Evolutionary conservation across 2,113 vertebrate genomes (phyloP).

Genomic region (Chaetorhynchus papuensis): DNA sequence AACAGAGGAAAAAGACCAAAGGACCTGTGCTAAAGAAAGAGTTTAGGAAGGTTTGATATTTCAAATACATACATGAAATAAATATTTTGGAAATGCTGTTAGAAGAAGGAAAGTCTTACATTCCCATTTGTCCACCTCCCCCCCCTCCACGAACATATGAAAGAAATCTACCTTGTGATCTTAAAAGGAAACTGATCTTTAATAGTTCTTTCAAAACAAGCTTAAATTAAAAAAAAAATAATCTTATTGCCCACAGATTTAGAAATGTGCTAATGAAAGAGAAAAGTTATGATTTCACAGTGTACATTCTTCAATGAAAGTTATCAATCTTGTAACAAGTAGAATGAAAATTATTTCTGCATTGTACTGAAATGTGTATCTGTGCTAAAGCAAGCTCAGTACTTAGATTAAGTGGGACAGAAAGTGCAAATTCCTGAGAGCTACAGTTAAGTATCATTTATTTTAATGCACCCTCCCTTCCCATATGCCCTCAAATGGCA

Average conservation of each 20-base stretch:
- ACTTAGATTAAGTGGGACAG: constrained; percentile 23
- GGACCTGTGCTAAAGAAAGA: neutral
- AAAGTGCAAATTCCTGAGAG: constrained; percentile 66
- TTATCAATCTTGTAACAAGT: constrained; percentile 19
- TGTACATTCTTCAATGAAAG: constrained; percentile 49
- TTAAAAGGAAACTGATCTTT: constrained; percentile 51
- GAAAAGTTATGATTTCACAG: constrained; percentile 48
- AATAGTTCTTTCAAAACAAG: constrained; percentile 47
- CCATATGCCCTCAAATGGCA: neutral
- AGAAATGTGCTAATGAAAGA: constrained; percentile 44
- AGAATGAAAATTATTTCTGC: constrained; percentile 24
- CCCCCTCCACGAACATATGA: neutral
- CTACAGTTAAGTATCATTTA: constrained; percentile 4
- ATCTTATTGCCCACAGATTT: constrained; percentile 53
- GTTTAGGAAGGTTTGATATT: neutral
- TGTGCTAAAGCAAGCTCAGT: constrained; percentile 42
- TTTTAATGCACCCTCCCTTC: constrained; percentile 13
- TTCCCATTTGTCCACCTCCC: neutral
- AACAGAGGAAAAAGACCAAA: neutral
- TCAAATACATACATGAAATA: neutral
- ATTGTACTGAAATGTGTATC: constrained; percentile 42
- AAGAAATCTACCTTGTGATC: constrained; percentile 15
- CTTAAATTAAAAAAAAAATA: constrained; percentile 23
- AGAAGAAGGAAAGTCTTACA: neutral
- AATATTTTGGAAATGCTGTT: neutral